These are phyloP conservation scores for Pelodiscus sinensis DNA, from an alignment of 2,113 vertebrate genomes.

Conservation along the genomic window DNA sequence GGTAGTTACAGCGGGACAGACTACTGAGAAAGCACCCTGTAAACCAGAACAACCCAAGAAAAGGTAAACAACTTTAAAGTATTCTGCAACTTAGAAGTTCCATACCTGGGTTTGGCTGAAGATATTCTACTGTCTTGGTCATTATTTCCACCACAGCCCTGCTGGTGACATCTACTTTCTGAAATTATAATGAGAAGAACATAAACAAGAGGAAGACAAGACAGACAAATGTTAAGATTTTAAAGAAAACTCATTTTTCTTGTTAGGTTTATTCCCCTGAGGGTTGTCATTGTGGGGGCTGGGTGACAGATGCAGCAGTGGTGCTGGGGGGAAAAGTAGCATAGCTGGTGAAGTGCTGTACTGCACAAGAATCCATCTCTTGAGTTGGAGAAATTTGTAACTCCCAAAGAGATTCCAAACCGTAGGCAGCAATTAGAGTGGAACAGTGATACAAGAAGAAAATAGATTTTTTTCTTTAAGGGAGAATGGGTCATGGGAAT, in stretches of 20 bases:
- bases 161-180: slow-evolving; percentile 95
- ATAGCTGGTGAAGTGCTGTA: not conserved
- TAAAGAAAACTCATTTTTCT: not conserved
- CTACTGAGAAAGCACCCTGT: not conserved
- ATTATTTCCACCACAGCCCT: slow-evolving; percentile 97
- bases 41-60: not conserved
- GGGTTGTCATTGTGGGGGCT: not conserved
- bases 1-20: not conserved
- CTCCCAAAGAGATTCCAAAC: not conserved
- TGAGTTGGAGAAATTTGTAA: not conserved
- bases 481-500: not conserved
- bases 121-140: slow-evolving; percentile 97
- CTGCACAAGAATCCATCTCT: not conserved
- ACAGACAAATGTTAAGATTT: not conserved
- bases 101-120: slow-evolving; percentile 97
- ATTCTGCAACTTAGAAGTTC: not conserved
- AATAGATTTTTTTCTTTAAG: not conserved
- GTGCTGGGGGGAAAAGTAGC: not conserved
- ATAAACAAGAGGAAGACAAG: not conserved
- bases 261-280: not conserved
- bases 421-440: not conserved
- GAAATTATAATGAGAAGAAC: slow-evolving; percentile 55
- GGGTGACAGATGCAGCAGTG: not conserved
- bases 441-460: not conserved
- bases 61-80: not conserved